These are phyloP conservation scores for Erebia epiphron DNA, from an alignment of 2,888 invertebrate species.

Conservation along the genomic window DNA sequence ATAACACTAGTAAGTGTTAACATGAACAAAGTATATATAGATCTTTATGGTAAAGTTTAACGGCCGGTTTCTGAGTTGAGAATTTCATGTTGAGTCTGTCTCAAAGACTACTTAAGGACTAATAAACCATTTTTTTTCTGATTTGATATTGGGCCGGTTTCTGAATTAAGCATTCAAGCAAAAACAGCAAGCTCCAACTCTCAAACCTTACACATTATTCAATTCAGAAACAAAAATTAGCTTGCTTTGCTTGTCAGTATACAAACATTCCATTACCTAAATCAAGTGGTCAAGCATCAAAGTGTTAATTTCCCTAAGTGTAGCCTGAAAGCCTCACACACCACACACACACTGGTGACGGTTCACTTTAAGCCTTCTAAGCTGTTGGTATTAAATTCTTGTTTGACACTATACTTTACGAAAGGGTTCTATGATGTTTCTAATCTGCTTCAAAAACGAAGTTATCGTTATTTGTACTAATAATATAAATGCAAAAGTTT, in stretches of 20 bases:
- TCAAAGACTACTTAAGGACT: too few relatives aligned
- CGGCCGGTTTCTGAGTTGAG: too few relatives aligned
- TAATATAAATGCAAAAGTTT: too few relatives aligned
- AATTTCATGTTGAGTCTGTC: too few relatives aligned
- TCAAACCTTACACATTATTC: too few relatives aligned
- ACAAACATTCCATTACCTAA: slow-evolving; percentile 13
- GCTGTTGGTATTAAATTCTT: neutral
- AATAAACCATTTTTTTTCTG: too few relatives aligned
- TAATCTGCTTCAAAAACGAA: neutral
- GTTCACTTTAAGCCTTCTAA: neutral
- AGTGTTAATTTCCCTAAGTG: slow-evolving; percentile 10
- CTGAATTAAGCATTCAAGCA: too few relatives aligned
- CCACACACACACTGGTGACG: neutral
- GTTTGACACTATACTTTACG: neutral
- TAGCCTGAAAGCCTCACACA: neutral
- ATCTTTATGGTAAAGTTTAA: neutral
- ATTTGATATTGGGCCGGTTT: too few relatives aligned
- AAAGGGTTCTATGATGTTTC: neutral
- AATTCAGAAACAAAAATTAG: too few relatives aligned
- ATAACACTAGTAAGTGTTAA: neutral
- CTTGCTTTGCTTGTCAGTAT: too few relatives aligned
- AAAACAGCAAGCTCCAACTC: too few relatives aligned
- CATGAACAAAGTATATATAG: neutral
- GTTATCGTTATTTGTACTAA: neutral
- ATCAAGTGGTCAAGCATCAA: slow-evolving; percentile 1